Evolutionary conservation across 2,797 vertebrate species (phyloP).

Genomic region (Fistularia tabacaria): DNA sequence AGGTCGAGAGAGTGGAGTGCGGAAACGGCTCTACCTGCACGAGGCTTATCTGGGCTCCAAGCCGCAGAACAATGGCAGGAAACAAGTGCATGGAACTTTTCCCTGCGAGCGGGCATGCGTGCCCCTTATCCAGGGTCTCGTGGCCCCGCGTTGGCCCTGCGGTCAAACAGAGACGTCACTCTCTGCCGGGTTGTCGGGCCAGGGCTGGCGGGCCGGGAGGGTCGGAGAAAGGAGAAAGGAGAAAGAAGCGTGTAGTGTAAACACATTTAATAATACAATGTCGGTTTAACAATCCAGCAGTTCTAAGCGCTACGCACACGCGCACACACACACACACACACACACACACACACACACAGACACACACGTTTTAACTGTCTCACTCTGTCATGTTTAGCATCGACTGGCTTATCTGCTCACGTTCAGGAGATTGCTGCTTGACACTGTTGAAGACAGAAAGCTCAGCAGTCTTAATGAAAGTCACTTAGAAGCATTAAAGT

Average conservation of each 20-base stretch:
- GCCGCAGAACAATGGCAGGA: conserved; percentile 80
- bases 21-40: conserved; percentile 75
- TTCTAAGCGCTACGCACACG: too few relatives aligned
- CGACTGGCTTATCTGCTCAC: conserved; percentile 13
- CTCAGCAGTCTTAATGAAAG: conserved; percentile 8
- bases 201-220: conserved; percentile 9
- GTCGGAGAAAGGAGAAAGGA: background rate
- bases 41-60: conserved; percentile 75
- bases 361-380: conserved; percentile 9
- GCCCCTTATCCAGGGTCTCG: conserved; percentile 73
- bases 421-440: conserved; percentile 14
- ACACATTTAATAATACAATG: conserved; percentile 9
- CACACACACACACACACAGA: background rate
- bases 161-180: conserved; percentile 69
- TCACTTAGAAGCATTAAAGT: conserved; percentile 13
- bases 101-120: conserved; percentile 66
- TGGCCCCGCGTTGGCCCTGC: conserved; percentile 62
- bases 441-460: conserved; percentile 13
- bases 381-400: background rate
- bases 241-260: background rate
- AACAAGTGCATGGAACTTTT: conserved; percentile 76
- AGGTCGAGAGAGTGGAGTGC: conserved; percentile 38
- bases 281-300: background rate
- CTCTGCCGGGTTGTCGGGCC: conserved; percentile 31
- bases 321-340: too few relatives aligned